phyloP scores from a whole-genome alignment of 92 coral and sea anemone genomes.

The Porites lobata region DNA sequence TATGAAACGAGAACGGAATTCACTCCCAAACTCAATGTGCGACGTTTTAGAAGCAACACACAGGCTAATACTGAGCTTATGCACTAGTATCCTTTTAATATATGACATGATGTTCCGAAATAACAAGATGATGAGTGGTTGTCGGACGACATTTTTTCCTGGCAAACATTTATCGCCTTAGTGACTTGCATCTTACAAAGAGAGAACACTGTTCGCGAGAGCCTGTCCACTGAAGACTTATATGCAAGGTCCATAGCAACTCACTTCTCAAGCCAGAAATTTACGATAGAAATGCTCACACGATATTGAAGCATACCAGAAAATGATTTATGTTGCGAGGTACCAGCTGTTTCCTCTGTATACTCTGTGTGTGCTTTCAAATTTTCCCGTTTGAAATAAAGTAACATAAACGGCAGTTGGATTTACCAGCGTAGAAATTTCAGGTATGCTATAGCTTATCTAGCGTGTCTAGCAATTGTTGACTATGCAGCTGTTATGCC shows the following conservation, averaged over 20 bases:
- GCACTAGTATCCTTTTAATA: slow-evolving; percentile 24
- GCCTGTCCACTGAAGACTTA: not conserved
- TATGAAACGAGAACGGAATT: not conserved
- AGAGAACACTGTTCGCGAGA: not conserved
- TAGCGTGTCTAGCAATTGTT: not conserved
- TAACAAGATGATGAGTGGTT: slow-evolving; percentile 41
- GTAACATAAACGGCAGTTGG: not conserved
- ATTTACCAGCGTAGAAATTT: not conserved
- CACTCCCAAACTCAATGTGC: not conserved
- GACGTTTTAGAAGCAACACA: slow-evolving; percentile 4
- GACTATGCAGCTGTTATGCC: not conserved
- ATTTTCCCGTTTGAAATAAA: not conserved
- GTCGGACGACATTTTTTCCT: slow-evolving; percentile 33
- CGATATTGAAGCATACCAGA: slow-evolving; percentile 1
- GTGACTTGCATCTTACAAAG: slow-evolving; percentile 25
- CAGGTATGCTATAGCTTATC: not conserved
- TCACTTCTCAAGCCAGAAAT: slow-evolving; percentile 11
- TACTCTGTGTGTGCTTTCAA: not conserved
- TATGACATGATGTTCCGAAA: slow-evolving; percentile 23
- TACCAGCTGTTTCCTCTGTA: not conserved
- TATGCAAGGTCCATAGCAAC: slow-evolving; percentile 54
- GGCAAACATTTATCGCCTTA: slow-evolving; percentile 56
- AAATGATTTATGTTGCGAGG: slow-evolving; percentile 3
- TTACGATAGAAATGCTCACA: not conserved
- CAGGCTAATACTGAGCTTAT: not conserved